Conservation (phyloP, 1,140 invertebrate genomes). For the Drosophila pandora region DNA sequence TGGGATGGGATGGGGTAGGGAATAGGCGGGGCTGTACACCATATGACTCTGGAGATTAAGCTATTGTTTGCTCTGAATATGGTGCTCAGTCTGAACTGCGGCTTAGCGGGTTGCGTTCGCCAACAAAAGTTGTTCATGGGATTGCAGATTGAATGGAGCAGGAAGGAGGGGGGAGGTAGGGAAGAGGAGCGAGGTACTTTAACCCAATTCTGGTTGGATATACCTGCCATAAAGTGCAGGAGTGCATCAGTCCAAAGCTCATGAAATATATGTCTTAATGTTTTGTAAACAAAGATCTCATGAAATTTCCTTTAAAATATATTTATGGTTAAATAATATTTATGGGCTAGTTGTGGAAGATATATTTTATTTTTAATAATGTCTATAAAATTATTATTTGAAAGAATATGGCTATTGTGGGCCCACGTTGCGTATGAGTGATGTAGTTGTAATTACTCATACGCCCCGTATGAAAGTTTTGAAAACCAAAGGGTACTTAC, state of each 20-base stretch:
- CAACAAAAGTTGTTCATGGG: constrained; percentile 47
- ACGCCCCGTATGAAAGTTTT: background rate
- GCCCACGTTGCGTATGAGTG: background rate
- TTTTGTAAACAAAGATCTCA: background rate
- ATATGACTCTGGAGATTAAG: constrained; percentile 82
- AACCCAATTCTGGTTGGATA: constrained; percentile 36
- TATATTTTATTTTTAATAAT: too few relatives aligned
- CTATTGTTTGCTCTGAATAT: constrained; percentile 70
- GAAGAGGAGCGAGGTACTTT: constrained; percentile 16
- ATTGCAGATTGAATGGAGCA: constrained; percentile 9
- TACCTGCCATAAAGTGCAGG: constrained; percentile 6
- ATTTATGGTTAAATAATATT: background rate
- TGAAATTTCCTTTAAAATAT: background rate
- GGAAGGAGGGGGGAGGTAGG: background rate
- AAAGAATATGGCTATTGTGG: too few relatives aligned
- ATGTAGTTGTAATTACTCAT: background rate
- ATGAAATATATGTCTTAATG: background rate
- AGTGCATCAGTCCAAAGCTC: constrained; percentile 12
- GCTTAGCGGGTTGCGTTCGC: constrained; percentile 68
- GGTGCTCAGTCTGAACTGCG: constrained; percentile 65
- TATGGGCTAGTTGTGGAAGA: background rate
- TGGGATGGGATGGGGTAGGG: constrained; percentile 5
- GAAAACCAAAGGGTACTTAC: background rate
- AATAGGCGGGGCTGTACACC: constrained; percentile 29
- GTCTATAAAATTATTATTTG: too few relatives aligned